Conservation (phyloP, 2,888 invertebrate species). For the Oegoconia quadripuncta region DNA sequence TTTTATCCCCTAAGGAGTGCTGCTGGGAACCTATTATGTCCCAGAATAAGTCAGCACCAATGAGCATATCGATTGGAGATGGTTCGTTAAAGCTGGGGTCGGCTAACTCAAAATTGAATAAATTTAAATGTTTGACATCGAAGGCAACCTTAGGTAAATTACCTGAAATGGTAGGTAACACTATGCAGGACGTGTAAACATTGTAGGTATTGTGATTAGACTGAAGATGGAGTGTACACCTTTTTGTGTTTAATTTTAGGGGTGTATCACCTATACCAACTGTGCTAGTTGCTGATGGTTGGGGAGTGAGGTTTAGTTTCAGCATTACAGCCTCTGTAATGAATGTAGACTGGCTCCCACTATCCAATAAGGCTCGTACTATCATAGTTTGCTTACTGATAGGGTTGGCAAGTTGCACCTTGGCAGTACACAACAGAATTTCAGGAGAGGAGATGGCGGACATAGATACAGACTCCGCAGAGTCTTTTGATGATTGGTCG, state of each 20-base stretch:
- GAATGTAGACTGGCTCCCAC: conserved; percentile 1
- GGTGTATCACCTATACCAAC: background rate
- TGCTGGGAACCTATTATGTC: background rate
- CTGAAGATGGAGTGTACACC: background rate
- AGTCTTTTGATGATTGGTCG: background rate
- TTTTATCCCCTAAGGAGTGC: background rate
- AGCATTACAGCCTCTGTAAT: background rate
- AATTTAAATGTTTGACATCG: background rate
- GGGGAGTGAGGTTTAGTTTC: background rate
- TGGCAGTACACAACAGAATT: conserved; percentile 2
- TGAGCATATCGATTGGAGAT: background rate
- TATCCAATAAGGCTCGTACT: too few relatives aligned
- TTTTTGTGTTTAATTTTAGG: background rate
- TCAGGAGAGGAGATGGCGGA: background rate
- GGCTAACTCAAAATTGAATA: background rate
- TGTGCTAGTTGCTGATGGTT: conserved; percentile 1
- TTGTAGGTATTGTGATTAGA: background rate
- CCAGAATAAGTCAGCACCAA: too few relatives aligned
- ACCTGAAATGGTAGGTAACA: background rate
- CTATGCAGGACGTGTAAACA: background rate
- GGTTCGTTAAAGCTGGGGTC: background rate
- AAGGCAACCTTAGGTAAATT: background rate
- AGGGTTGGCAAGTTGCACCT: background rate
- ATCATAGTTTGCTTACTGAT: background rate
- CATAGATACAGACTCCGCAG: background rate